Evolutionary conservation across 2,113 vertebrate species (phyloP).

Genomic region (Psammodynastes pulverulentus): DNA sequence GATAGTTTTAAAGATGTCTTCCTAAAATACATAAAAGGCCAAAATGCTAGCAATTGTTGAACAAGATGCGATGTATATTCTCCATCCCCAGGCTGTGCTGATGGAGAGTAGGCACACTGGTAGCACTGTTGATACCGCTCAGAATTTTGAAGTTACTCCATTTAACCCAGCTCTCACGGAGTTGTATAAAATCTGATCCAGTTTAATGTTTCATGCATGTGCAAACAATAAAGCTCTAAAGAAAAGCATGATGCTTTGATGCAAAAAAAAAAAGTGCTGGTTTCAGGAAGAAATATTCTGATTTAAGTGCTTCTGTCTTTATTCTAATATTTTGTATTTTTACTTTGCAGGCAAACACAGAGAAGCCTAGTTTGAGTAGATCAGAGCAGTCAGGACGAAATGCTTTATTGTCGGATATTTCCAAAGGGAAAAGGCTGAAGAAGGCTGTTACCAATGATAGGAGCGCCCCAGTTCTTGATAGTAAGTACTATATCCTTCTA

Average conservation of each 20-base stretch:
- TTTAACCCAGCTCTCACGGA: not conserved
- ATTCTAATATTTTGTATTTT: conserved; percentile 32
- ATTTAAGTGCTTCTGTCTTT: not conserved
- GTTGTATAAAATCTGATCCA: not conserved
- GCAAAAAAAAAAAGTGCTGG: not conserved
- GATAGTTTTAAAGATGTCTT: not conserved
- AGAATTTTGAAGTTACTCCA: not conserved
- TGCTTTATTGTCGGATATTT: conserved; percentile 87
- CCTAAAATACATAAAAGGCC: not conserved
- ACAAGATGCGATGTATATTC: not conserved
- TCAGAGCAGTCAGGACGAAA: conserved; percentile 80
- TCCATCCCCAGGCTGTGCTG: not conserved
- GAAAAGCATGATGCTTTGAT: not conserved
- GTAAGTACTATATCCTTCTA: conserved; percentile 73
- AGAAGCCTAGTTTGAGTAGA: conserved; percentile 81
- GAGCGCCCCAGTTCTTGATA: conserved; percentile 84
- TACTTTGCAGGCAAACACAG: conserved; percentile 84
- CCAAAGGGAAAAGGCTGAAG: conserved; percentile 87
- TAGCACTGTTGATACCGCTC: not conserved
- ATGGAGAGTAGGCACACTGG: not conserved
- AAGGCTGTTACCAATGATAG: conserved; percentile 94
- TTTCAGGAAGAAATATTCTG: not conserved
- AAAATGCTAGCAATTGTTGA: not conserved
- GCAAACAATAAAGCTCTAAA: not conserved
- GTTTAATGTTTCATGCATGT: not conserved